These are phyloP conservation scores for Cerastis leucographa DNA, from an alignment of 2,888 invertebrate species.

Conservation along the genomic window DNA sequence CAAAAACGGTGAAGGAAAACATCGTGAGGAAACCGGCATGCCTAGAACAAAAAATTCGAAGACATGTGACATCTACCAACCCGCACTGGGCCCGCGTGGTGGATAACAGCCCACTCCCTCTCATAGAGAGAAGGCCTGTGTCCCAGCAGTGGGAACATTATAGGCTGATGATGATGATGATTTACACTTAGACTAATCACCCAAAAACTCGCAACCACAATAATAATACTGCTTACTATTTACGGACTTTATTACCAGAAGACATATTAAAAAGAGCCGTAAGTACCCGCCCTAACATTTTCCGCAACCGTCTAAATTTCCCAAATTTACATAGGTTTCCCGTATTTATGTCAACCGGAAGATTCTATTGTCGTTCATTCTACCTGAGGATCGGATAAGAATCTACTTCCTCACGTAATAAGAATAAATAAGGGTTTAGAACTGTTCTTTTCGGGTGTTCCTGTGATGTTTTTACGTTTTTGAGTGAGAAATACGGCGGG, in stretches of 20 bases:
- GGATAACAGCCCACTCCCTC: no score
- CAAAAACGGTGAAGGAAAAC: no score
- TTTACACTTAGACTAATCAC: no score
- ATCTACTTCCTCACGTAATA: slow-evolving; percentile 64
- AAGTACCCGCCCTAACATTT: slow-evolving; percentile 40
- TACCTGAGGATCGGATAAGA: slow-evolving; percentile 66
- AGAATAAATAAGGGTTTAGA: slow-evolving; percentile 65
- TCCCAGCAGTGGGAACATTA: no score
- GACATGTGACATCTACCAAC: no score
- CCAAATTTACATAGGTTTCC: slow-evolving; percentile 64
- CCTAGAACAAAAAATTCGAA: no score
- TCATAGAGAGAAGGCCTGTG: no score
- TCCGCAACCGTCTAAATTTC: slow-evolving; percentile 59
- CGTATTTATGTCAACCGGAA: slow-evolving; percentile 66
- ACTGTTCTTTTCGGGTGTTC: slow-evolving; percentile 40
- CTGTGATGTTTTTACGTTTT: slow-evolving; percentile 34
- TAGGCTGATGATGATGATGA: no score
- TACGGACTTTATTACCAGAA: slow-evolving; percentile 37
- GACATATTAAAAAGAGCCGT: slow-evolving; percentile 42
- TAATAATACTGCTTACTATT: background rate
- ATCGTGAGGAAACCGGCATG: no score
- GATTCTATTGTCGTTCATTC: slow-evolving; percentile 67
- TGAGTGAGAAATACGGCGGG: background rate
- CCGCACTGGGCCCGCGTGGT: no score
- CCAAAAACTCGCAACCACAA: slow-evolving; percentile 1